These are phyloP conservation scores for Drosophila seguyi DNA, from an alignment of 1,140 invertebrate species.

Conservation along the genomic window DNA sequence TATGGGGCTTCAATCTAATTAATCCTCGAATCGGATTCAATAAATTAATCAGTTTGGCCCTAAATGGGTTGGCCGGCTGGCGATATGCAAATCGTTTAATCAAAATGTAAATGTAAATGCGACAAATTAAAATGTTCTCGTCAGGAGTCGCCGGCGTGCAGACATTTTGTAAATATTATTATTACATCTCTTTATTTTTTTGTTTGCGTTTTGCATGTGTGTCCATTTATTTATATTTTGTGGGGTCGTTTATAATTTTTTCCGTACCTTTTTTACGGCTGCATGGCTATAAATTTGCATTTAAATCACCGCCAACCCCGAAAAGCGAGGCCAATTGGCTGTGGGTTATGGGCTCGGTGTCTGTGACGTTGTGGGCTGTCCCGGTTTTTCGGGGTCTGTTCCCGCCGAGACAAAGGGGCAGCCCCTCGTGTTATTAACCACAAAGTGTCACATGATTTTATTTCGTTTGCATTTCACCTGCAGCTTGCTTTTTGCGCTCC, in stretches of 20 bases:
- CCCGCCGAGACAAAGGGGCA: conserved; percentile 35
- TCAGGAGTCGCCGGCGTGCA: conserved; percentile 69
- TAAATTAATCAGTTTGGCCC: conserved; percentile 44
- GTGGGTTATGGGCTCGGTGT: conserved; percentile 11
- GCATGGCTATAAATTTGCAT: conserved; percentile 83
- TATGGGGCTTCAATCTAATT: conserved; percentile 18
- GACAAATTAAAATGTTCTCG: conserved; percentile 75
- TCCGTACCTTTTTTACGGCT: conserved; percentile 63
- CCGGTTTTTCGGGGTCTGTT: conserved; percentile 47
- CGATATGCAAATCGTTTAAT: conserved; percentile 77
- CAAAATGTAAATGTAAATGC: conserved; percentile 78
- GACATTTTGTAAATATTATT: conserved; percentile 84
- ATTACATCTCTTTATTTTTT: conserved; percentile 57
- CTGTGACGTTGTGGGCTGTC: conserved; percentile 22
- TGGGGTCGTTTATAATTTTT: conserved; percentile 57
- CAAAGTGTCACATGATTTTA: conserved; percentile 84
- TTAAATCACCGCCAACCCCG: conserved; percentile 73
- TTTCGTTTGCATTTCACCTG: conserved; percentile 75
- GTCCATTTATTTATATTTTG: conserved; percentile 58
- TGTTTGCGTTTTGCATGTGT: conserved; percentile 42
- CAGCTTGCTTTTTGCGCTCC: conserved; percentile 59
- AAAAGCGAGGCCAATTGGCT: conserved; percentile 39
- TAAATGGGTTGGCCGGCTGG: conserved; percentile 14
- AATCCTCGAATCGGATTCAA: conserved; percentile 30
- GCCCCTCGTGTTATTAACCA: conserved; percentile 73